These are phyloP conservation scores for Syngnathus scovelli DNA, from an alignment of 2,113 vertebrate genomes.

Conservation along the genomic window DNA sequence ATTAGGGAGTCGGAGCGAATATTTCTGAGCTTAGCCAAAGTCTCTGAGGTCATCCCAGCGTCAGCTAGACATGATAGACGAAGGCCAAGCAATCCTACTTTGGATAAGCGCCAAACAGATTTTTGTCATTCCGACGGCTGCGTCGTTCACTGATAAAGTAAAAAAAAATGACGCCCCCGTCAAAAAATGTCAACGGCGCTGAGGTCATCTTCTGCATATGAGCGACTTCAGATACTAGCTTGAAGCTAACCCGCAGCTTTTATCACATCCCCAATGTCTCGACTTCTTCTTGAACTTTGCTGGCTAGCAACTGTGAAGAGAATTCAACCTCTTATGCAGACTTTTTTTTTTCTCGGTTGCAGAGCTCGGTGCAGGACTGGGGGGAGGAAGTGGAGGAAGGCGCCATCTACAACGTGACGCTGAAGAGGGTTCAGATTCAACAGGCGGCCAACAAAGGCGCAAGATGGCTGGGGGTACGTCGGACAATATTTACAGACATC, in stretches of 20 bases:
- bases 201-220: not conserved
- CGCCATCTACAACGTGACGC: slow-evolving; percentile 90
- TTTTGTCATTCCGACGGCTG: not conserved
- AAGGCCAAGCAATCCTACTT: not conserved
- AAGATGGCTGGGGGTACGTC: slow-evolving; percentile 75
- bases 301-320: not conserved
- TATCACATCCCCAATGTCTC: not conserved
- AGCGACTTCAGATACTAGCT: not conserved
- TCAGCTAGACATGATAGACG: not conserved
- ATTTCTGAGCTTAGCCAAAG: not conserved
- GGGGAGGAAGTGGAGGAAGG: slow-evolving; percentile 96
- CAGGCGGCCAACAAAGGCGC: slow-evolving; percentile 96
- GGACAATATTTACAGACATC: too few species aligned
- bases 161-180: not conserved
- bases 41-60: not conserved
- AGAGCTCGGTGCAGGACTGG: slow-evolving; percentile 93
- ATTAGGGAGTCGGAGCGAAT: not conserved
- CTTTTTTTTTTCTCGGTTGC: slow-evolving; percentile 19
- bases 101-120: not conserved
- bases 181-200: not conserved
- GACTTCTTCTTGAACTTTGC: not conserved
- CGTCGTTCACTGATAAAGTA: not conserved
- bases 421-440: slow-evolving; percentile 92
- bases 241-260: not conserved
- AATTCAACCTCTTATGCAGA: not conserved